A percentile compares a stretch with the other conserved stretches of the same genome.
phyloP scores from a whole-genome alignment of 1,140 invertebrate species.

The Bombus cullumanus region DNA sequence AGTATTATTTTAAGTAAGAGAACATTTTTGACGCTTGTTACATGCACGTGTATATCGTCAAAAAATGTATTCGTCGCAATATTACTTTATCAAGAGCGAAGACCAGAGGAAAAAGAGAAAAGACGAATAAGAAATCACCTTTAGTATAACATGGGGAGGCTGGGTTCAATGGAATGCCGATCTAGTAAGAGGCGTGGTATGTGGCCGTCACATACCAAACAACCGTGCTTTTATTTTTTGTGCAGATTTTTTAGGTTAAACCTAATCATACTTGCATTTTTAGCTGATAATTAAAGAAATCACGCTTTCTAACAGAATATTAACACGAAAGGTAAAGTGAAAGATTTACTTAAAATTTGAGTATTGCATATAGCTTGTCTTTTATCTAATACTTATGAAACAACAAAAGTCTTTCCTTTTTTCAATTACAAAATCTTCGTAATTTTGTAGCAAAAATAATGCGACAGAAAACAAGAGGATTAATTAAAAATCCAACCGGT shows the following conservation, averaged over 20 bases:
- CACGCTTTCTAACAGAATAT: neutral
- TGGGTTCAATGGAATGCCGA: slow-evolving; percentile 69
- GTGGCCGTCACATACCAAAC: slow-evolving; percentile 67
- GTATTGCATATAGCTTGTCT: neutral
- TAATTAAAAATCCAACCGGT: neutral
- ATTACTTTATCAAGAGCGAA: neutral
- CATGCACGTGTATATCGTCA: neutral
- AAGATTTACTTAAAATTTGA: neutral
- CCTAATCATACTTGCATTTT: slow-evolving; percentile 24
- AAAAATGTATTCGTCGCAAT: neutral
- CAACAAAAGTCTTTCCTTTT: too few relatives aligned
- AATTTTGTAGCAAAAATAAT: neutral
- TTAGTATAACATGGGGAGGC: slow-evolving; percentile 45
- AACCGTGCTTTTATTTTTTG: slow-evolving; percentile 50
- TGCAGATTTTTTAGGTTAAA: slow-evolving; percentile 32
- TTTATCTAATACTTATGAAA: neutral
- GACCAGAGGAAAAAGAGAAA: slow-evolving; percentile 42
- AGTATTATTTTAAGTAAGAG: neutral
- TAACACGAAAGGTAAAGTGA: neutral
- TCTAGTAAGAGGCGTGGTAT: slow-evolving; percentile 75
- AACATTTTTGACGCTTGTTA: neutral
- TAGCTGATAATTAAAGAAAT: neutral
- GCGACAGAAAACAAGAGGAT: neutral
- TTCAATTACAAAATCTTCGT: neutral
- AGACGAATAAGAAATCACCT: slow-evolving; percentile 41